These are phyloP conservation scores for Apodemia zela DNA, from an alignment of 2,888 invertebrate species.

Conservation along the genomic window DNA sequence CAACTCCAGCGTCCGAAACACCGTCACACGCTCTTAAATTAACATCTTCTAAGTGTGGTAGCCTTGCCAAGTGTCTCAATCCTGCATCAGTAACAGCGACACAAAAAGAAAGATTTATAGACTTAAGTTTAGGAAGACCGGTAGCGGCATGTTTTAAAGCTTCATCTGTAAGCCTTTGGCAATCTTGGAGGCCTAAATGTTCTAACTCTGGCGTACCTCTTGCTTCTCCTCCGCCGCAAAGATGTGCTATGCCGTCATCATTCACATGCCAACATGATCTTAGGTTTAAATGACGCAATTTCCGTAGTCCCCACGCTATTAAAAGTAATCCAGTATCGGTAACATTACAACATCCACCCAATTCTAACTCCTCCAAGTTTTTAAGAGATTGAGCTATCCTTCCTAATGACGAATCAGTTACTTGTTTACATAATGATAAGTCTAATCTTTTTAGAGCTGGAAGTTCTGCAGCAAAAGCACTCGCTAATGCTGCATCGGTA, in stretches of 20 bases:
- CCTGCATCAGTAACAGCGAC: conserved; percentile 96
- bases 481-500: conserved; percentile 90
- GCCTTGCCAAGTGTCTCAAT: conserved; percentile 91
- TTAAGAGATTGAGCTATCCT: conserved; percentile 91
- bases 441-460: conserved; percentile 90
- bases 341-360: conserved; percentile 95
- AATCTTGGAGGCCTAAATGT: conserved; percentile 94
- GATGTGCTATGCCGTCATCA: conserved; percentile 93
- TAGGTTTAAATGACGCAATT: conserved; percentile 90
- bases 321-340: conserved; percentile 92
- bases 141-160: conserved; percentile 91
- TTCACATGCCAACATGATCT: conserved; percentile 96
- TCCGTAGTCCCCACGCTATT: conserved; percentile 93
- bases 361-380: conserved; percentile 92
- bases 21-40: conserved; percentile 96
- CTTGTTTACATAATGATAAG: conserved; percentile 95
- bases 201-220: conserved; percentile 91
- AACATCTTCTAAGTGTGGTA: conserved; percentile 90
- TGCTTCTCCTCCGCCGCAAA: conserved; percentile 87
- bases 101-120: conserved; percentile 96
- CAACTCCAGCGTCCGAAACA: conserved; percentile 95
- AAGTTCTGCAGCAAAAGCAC: conserved; percentile 89
- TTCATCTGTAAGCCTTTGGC: conserved; percentile 95
- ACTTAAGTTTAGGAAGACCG: conserved; percentile 89
- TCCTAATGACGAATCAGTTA: conserved; percentile 93